Evolutionary conservation across 1,140 invertebrate species (phyloP).

Genomic region (Achroia grisella): DNA sequence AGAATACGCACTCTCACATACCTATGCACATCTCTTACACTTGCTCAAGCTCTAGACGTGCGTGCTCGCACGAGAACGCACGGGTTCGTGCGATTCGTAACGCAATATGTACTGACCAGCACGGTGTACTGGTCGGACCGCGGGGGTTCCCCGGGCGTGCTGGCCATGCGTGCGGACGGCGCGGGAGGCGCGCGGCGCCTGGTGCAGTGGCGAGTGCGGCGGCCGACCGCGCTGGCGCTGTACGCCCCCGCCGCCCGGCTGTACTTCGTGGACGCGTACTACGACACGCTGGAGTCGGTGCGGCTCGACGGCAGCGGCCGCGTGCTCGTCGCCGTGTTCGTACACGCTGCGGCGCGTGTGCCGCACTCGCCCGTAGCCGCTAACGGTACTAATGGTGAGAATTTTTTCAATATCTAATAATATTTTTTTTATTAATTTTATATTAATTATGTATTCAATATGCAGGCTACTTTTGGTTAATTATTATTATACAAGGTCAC

Average conservation of each 20-base stretch:
- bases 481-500: too few species aligned
- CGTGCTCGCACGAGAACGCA: background rate
- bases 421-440: too few species aligned
- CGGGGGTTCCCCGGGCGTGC: conserved; percentile 29
- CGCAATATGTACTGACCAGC: too few species aligned
- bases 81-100: too few species aligned
- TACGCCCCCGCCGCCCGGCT: conserved; percentile 79
- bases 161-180: conserved; percentile 22
- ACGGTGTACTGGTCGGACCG: conserved; percentile 40
- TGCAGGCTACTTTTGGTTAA: too few species aligned
- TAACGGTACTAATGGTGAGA: too few species aligned
- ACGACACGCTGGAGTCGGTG: conserved; percentile 32
- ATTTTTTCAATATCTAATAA: too few species aligned
- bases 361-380: conserved; percentile 15
- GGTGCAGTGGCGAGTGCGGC: conserved; percentile 28
- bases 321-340: conserved; percentile 27
- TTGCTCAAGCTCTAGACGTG: too few species aligned
- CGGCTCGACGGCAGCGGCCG: conserved; percentile 23
- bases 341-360: conserved; percentile 4
- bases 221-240: conserved; percentile 81
- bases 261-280: conserved; percentile 82
- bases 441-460: too few species aligned
- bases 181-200: conserved; percentile 12
- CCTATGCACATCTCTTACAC: too few species aligned
- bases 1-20: too few species aligned